Percentiles rank a stretch among this genome's conserved stretches.
phyloP scores from a whole-genome alignment of 2,113 vertebrate species.

The Morone saxatilis region DNA sequence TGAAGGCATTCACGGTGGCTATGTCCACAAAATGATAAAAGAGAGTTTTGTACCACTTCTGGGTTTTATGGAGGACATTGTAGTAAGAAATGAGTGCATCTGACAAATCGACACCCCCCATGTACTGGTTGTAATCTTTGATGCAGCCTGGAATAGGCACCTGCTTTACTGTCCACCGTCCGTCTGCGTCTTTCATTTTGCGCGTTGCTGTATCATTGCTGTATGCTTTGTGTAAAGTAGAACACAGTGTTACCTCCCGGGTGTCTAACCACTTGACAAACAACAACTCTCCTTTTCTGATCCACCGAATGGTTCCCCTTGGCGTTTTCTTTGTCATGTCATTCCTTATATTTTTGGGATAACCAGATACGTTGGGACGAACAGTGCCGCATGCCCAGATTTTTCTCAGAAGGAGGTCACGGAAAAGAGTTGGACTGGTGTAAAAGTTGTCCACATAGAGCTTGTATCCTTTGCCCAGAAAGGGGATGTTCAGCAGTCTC shows the following conservation, averaged over 20 bases:
- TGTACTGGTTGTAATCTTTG: slow-evolving; percentile 74
- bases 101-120: slow-evolving; percentile 72
- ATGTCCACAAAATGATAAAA: slow-evolving; percentile 76
- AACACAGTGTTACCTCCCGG: slow-evolving; percentile 62
- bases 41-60: slow-evolving; percentile 73
- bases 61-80: slow-evolving; percentile 72
- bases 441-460: slow-evolving; percentile 79
- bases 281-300: slow-evolving; percentile 56
- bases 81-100: slow-evolving; percentile 73
- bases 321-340: slow-evolving; percentile 42
- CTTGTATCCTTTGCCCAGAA: slow-evolving; percentile 74
- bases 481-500: slow-evolving; percentile 62
- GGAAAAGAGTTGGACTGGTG: slow-evolving; percentile 70
- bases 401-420: slow-evolving; percentile 58
- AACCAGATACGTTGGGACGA: slow-evolving; percentile 48
- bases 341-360: slow-evolving; percentile 29
- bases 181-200: slow-evolving; percentile 52
- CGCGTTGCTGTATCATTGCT: slow-evolving; percentile 39
- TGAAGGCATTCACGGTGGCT: slow-evolving; percentile 69
- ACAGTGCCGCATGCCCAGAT: slow-evolving; percentile 68
- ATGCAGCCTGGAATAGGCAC: slow-evolving; percentile 64
- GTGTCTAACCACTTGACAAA: slow-evolving; percentile 72
- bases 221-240: slow-evolving; percentile 65
- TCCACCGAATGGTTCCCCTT: slow-evolving; percentile 68
- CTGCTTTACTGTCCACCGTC: slow-evolving; percentile 55